These are phyloP conservation scores for Megalopta genalis DNA, from an alignment of 1,140 invertebrate genomes.

Conservation along the genomic window DNA sequence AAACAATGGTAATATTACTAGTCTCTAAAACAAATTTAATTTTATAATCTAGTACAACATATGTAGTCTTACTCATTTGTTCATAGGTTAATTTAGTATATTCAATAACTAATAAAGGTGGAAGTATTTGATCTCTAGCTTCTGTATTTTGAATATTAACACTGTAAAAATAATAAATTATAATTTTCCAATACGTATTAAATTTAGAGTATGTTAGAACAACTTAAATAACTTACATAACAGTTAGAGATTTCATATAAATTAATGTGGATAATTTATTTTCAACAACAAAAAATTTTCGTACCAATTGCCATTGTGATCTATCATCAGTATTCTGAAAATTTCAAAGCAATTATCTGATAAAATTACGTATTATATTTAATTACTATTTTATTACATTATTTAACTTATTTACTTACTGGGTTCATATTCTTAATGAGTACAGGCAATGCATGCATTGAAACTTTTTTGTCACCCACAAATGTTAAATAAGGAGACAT, in stretches of 20 bases:
- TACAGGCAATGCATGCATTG: slow-evolving; percentile 83
- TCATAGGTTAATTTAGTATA: slow-evolving; percentile 81
- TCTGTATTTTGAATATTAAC: slow-evolving; percentile 78
- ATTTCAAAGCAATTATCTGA: neutral
- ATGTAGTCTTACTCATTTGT: slow-evolving; percentile 75
- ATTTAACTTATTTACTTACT: slow-evolving; percentile 52
- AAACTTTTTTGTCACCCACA: slow-evolving; percentile 73
- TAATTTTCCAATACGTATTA: neutral
- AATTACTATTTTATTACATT: neutral
- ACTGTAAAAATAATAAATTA: slow-evolving; percentile 67
- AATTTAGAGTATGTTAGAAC: slow-evolving; percentile 11
- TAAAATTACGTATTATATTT: slow-evolving; percentile 14
- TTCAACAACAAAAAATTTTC: slow-evolving; percentile 86
- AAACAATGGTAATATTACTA: slow-evolving; percentile 76
- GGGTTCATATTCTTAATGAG: slow-evolving; percentile 70
- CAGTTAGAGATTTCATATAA: slow-evolving; percentile 76
- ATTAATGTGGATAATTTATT: slow-evolving; percentile 69
- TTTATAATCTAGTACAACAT: slow-evolving; percentile 81
- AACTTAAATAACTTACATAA: slow-evolving; percentile 68
- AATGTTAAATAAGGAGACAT: slow-evolving; percentile 82
- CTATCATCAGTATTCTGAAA: slow-evolving; percentile 66
- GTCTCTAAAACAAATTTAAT: slow-evolving; percentile 82
- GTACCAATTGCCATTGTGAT: slow-evolving; percentile 83
- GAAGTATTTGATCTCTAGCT: slow-evolving; percentile 81
- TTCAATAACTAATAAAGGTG: slow-evolving; percentile 81